These are phyloP conservation scores for Cricetomys ansorgei DNA, from an alignment of 2,113 vertebrate species.

Conservation along the genomic window DNA sequence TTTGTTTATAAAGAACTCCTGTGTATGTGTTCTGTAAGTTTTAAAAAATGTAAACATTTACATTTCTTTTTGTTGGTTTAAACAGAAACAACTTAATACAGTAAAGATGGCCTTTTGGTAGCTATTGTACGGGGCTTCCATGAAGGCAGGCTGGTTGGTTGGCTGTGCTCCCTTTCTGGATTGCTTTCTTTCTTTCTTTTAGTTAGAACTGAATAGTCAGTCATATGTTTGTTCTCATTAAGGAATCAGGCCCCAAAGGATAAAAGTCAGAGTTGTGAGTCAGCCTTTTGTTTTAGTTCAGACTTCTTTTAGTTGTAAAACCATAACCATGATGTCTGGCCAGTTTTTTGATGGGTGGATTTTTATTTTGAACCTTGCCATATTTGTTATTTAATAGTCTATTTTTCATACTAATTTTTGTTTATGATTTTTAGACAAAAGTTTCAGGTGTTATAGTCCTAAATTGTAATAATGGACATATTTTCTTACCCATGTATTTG, in stretches of 20 bases:
- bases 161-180: not conserved
- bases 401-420: conserved; percentile 29
- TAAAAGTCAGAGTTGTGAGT: not conserved
- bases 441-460: not conserved
- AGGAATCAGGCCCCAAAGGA: not conserved
- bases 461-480: not conserved
- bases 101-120: not conserved
- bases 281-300: not conserved
- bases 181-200: not conserved
- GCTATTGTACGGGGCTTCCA: not conserved
- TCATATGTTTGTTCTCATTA: not conserved
- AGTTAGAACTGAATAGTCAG: not conserved
- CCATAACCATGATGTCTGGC: not conserved
- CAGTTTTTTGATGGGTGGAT: not conserved
- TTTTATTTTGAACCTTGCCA: not conserved
- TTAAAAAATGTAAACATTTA: not conserved
- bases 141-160: not conserved
- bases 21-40: not conserved
- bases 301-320: not conserved
- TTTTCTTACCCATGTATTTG: conserved; percentile 7
- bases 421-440: conserved; percentile 2
- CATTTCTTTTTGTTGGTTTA: conserved; percentile 31
- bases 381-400: not conserved
- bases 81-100: not conserved
- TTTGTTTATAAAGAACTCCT: not conserved